phyloP scores from a whole-genome alignment of 2,797 vertebrate species.

The Pangasius mekongensis region DNA sequence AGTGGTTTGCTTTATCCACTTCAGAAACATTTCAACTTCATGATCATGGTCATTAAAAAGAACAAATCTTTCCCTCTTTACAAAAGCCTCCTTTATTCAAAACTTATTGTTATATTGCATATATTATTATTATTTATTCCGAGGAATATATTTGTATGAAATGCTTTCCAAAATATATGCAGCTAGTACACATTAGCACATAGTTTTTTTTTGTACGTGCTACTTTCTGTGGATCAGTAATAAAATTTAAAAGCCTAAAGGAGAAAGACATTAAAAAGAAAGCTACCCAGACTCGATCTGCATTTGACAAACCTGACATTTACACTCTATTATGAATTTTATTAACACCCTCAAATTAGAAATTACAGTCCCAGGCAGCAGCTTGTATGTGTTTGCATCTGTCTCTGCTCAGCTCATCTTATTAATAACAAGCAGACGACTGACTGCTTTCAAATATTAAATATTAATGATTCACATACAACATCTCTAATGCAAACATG shows the following conservation, averaged over 20 bases:
- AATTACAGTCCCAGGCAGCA: slow-evolving; percentile 42
- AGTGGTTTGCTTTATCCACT: not conserved
- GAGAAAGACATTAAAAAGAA: not conserved
- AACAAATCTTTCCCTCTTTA: not conserved
- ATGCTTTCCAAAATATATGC: not conserved
- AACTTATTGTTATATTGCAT: not conserved
- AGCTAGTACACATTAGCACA: not conserved
- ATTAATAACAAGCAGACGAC: slow-evolving; percentile 27
- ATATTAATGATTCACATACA: not conserved
- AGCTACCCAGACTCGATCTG: not conserved
- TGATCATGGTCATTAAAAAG: not conserved
- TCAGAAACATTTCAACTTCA: not conserved
- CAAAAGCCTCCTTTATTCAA: not conserved
- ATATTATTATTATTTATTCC: not conserved
- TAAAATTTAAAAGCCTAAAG: not conserved
- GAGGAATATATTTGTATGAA: not conserved
- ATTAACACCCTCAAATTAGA: slow-evolving; percentile 28
- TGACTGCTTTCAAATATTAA: slow-evolving; percentile 15
- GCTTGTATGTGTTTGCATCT: slow-evolving; percentile 14
- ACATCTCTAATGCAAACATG: slow-evolving; percentile 41
- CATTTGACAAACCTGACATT: not conserved
- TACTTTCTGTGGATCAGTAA: not conserved
- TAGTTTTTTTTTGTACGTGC: not conserved
- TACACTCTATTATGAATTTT: not conserved
- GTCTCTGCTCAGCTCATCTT: slow-evolving; percentile 9